Conservation (phyloP, 1,140 invertebrate genomes). For the Onthophagus taurus region DNA sequence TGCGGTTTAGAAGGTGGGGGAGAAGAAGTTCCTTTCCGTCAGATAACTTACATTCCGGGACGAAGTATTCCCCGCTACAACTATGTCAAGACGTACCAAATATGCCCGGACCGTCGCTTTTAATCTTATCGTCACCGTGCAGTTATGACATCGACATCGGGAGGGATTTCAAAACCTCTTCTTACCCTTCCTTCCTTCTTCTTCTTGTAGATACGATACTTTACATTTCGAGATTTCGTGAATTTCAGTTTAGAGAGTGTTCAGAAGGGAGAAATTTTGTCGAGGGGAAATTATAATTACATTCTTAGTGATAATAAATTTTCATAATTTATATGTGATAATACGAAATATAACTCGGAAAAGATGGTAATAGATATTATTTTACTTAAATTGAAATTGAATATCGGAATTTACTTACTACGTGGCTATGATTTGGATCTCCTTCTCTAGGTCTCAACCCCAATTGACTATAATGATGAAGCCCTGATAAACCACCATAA, state of each 20-base stretch:
- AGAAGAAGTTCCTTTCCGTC: too few species aligned
- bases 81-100: slow-evolving; percentile 25
- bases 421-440: slow-evolving; percentile 35
- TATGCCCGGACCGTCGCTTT: slow-evolving; percentile 23
- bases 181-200: background rate
- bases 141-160: slow-evolving; percentile 16
- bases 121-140: slow-evolving; percentile 19
- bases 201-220: background rate
- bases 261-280: too few species aligned
- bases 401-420: slow-evolving; percentile 26
- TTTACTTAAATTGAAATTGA: background rate
- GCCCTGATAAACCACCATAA: slow-evolving; percentile 33
- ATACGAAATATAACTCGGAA: too few species aligned
- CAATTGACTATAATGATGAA: slow-evolving; percentile 36
- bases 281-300: too few species aligned
- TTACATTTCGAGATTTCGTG: too few species aligned
- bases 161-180: slow-evolving; percentile 5
- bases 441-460: slow-evolving; percentile 33
- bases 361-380: too few species aligned
- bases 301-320: too few species aligned
- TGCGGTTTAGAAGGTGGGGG: too few species aligned
- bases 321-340: too few species aligned
- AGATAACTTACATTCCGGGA: slow-evolving; percentile 14
- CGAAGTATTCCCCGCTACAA: slow-evolving; percentile 19
- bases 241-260: too few species aligned